A percentile compares a stretch with the other conserved stretches of the same genome.
Conservation (phyloP, 2,113 vertebrate genomes). For the Channa maculata region DNA sequence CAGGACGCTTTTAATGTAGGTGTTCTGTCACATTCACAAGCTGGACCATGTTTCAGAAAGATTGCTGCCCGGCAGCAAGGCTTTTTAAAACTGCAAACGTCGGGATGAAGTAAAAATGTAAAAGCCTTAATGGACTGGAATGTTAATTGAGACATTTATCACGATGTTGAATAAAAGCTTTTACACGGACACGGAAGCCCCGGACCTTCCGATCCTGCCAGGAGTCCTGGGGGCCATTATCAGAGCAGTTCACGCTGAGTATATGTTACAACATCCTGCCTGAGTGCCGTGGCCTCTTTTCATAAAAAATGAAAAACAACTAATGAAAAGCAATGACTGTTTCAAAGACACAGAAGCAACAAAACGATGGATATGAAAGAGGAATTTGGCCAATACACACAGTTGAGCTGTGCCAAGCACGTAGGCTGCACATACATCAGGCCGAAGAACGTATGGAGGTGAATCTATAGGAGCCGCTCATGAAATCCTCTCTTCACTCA, state of each 20-base stretch:
- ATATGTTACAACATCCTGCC: slow-evolving; percentile 58
- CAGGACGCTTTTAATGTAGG: slow-evolving; percentile 44
- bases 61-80: slow-evolving; percentile 17
- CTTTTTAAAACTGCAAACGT: slow-evolving; percentile 26
- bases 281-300: slow-evolving; percentile 38
- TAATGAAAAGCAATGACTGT: slow-evolving; percentile 51
- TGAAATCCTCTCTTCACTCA: slow-evolving; percentile 16
- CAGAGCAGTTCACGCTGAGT: slow-evolving; percentile 31
- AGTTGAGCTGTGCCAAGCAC: slow-evolving; percentile 31
- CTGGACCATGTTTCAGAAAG: slow-evolving; percentile 19
- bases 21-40: slow-evolving; percentile 44
- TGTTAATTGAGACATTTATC: slow-evolving; percentile 76
- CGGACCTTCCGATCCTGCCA: slow-evolving; percentile 50
- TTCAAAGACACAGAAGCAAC: slow-evolving; percentile 26
- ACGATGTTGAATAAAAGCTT: slow-evolving; percentile 64
- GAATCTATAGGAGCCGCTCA: background rate
- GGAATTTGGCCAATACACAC: slow-evolving; percentile 26
- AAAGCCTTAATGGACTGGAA: slow-evolving; percentile 63
- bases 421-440: slow-evolving; percentile 42
- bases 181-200: slow-evolving; percentile 36
- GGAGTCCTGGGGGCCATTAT: slow-evolving; percentile 38
- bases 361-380: slow-evolving; percentile 34
- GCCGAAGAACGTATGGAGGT: background rate
- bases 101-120: slow-evolving; percentile 57
- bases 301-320: slow-evolving; percentile 17